phyloP scores from a whole-genome alignment of 2,113 vertebrate genomes.

The Plotosus lineatus region DNA sequence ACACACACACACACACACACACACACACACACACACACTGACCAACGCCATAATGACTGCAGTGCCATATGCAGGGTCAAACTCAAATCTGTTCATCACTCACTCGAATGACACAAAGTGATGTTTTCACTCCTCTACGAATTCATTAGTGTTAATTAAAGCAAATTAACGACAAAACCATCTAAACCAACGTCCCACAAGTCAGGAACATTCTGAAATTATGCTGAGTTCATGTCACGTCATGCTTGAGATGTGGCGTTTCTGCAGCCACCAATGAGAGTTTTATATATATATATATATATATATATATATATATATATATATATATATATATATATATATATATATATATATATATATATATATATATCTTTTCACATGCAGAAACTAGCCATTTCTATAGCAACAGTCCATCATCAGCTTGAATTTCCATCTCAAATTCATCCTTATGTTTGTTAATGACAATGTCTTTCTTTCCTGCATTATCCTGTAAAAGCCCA shows the following conservation, averaged over 20 bases:
- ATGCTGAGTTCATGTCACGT: neutral
- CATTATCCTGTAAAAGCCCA: neutral
- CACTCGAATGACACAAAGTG: neutral
- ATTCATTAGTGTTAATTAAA: slow-evolving; percentile 18
- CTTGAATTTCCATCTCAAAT: neutral
- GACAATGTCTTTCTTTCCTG: neutral
- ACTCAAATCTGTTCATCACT: slow-evolving; percentile 21
- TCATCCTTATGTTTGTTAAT: neutral
- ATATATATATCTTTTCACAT: neutral
- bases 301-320: too few relatives aligned
- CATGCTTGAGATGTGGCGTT: neutral
- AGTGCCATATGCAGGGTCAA: slow-evolving; percentile 49
- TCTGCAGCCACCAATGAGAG: neutral
- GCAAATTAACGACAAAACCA: neutral
- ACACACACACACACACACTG: slow-evolving; percentile 26
- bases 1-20: slow-evolving; percentile 40
- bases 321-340: too few relatives aligned
- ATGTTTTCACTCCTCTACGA: neutral
- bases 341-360: too few relatives aligned
- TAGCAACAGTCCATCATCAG: neutral
- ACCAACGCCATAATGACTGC: neutral
- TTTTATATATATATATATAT: too few relatives aligned
- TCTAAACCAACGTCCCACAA: neutral
- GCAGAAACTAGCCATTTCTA: neutral
- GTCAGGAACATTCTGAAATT: neutral